Evolutionary conservation across 2,888 invertebrate genomes (phyloP), one percentile per base, ranked within the genome.

Genomic region (Leptinotarsa juncta): DNA sequence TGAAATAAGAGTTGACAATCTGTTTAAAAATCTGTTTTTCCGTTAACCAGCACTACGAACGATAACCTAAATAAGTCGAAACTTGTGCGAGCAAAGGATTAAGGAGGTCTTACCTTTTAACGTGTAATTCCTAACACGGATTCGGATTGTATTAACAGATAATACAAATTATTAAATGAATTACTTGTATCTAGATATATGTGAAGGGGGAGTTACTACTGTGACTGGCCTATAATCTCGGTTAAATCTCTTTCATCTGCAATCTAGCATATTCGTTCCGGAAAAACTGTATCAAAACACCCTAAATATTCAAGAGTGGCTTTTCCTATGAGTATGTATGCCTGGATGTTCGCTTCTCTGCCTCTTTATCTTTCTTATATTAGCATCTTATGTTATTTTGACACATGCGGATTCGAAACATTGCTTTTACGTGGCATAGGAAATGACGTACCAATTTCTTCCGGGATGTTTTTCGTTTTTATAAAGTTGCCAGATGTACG

Each of bases 281-380:
- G 49, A 49, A 75, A 69, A 75, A 69, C 68, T 32, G 50, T 73
- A 76, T 79, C 85, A 85, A 85, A 85, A 85, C 84, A 84, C 83
- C 85, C 86, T 86, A 87, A 87, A 87, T 87, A 87, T 87, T 87
- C 87, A 87, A 82, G 86, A 85, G 84, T 83, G 84, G 84, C 80
- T 83, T 83, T 82, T 83, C 80, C 82, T 83, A 82, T 83, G 81
- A 83, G 83, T 84, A 84, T 85, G 85, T 84, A 85, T 85, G 84
- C 81, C 82, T 79, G 80, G 83, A 80, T 80, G 80, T 78, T 76
- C 78, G 77, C 81, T 79, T 83, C 81, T 81, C 79, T 77, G 81
- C 81, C 80, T 84, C 84, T 84, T 83, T 82, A 82, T 84, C 84
- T 83, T 83, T 81, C 82, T 81, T 83, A 82, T 82, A 82, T 83